Evolutionary conservation across 2,797 vertebrate genomes (phyloP).

Genomic region (Melanitta fusca): DNA sequence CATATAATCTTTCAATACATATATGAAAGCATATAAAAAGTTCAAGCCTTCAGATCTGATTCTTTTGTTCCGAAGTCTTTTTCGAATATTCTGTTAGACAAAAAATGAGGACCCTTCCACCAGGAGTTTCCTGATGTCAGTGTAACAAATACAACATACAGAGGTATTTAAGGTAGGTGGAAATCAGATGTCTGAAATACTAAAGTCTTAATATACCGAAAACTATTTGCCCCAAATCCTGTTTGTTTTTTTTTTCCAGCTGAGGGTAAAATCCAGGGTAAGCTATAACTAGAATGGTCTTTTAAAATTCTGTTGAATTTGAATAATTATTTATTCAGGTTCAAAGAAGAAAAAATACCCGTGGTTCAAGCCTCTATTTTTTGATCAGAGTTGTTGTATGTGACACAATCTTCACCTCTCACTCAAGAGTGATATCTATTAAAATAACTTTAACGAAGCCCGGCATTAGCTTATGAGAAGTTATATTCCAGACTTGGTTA

Average conservation of each 20-base stretch:
- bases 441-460: background rate
- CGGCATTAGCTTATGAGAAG: background rate
- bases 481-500: background rate
- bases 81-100: background rate
- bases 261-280: background rate
- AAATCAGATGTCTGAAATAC: background rate
- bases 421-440: accelerated
- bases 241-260: background rate
- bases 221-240: background rate
- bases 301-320: background rate
- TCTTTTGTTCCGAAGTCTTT: constrained; percentile 18
- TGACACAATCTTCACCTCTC: background rate
- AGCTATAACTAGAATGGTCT: background rate
- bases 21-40: background rate
- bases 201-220: background rate
- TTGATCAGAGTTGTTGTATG: no score
- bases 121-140: background rate
- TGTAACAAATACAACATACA: background rate
- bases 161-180: background rate
- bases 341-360: background rate
- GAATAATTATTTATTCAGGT: background rate
- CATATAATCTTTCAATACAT: background rate
- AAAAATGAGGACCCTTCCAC: background rate
- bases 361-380: background rate
- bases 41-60: background rate